These are phyloP conservation scores for Phenacoccus solenopsis DNA, from an alignment of 1,140 invertebrate species.

Conservation along the genomic window DNA sequence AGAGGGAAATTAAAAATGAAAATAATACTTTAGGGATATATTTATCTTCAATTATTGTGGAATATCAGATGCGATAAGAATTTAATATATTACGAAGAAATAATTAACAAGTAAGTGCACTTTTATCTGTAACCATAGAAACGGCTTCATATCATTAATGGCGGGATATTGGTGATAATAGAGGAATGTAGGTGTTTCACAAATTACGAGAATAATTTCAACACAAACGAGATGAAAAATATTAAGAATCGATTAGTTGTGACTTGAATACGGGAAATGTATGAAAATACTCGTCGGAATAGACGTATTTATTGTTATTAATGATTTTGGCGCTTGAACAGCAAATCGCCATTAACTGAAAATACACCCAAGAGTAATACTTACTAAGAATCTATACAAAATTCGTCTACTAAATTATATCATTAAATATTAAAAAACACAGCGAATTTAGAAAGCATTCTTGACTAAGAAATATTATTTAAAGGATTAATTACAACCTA, in stretches of 20 bases:
- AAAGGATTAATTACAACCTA: not conserved
- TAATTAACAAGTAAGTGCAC: not conserved
- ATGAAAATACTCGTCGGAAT: too few relatives aligned
- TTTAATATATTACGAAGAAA: not conserved
- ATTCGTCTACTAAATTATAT: not conserved
- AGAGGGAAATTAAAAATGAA: not conserved
- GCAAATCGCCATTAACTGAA: not conserved
- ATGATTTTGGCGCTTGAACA: not conserved
- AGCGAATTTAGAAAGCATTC: not conserved
- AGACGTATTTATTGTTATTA: not conserved
- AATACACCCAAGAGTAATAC: not conserved
- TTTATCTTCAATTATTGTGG: not conserved
- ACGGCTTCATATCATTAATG: slow-evolving; percentile 12
- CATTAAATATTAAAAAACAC: not conserved
- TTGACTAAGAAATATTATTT: not conserved
- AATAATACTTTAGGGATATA: not conserved
- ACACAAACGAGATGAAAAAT: not conserved
- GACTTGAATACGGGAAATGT: too few relatives aligned
- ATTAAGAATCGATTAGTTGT: too few relatives aligned
- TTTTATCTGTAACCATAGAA: slow-evolving; percentile 16
- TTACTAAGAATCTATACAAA: not conserved
- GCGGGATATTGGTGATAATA: slow-evolving; percentile 14
- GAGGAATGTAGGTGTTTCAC: not conserved
- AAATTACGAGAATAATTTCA: not conserved
- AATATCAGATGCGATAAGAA: not conserved